phyloP scores from a whole-genome alignment of 2,888 invertebrate genomes.

The Cylindroiulus punctatus region DNA sequence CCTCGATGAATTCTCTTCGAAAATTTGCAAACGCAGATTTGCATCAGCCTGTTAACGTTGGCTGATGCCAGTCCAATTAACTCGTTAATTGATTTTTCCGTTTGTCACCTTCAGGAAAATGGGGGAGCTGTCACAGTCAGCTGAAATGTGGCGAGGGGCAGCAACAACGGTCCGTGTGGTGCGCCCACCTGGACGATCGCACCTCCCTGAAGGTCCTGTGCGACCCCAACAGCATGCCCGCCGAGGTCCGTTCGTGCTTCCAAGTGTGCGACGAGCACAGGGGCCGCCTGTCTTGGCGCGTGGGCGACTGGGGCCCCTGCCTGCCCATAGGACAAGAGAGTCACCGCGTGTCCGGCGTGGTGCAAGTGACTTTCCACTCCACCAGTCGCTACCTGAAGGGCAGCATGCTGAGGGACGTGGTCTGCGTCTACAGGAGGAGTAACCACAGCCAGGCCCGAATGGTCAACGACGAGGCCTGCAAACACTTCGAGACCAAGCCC shows the following conservation, averaged over 20 bases:
- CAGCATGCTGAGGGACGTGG: conserved; percentile 57
- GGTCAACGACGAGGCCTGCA: conserved; percentile 59
- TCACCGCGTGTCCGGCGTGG: conserved; percentile 52
- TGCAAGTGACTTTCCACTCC: conserved; percentile 55
- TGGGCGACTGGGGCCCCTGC: conserved; percentile 58
- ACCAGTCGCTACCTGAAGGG: conserved; percentile 55
- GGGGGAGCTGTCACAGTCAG: conserved; percentile 58
- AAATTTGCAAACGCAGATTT: too few relatives aligned
- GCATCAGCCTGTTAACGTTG: too few relatives aligned
- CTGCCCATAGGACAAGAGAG: conserved; percentile 55
- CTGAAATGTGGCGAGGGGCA: conserved; percentile 58
- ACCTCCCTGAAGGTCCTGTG: conserved; percentile 58
- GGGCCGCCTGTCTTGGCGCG: conserved; percentile 57
- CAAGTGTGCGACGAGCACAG: conserved; percentile 59
- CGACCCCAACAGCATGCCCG: conserved; percentile 56
- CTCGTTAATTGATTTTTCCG: background rate
- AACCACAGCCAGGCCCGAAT: conserved; percentile 56
- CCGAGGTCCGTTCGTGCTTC: conserved; percentile 56
- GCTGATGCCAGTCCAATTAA: too few relatives aligned
- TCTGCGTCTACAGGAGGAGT: conserved; percentile 57
- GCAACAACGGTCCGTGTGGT: conserved; percentile 58
- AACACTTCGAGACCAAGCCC: conserved; percentile 57
- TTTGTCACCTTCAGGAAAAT: conserved; percentile 51
- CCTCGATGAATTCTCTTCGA: too few relatives aligned
- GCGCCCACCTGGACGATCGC: conserved; percentile 58